Evolutionary conservation across 2,797 vertebrate species (phyloP).

Genomic region (Alosa sapidissima): DNA sequence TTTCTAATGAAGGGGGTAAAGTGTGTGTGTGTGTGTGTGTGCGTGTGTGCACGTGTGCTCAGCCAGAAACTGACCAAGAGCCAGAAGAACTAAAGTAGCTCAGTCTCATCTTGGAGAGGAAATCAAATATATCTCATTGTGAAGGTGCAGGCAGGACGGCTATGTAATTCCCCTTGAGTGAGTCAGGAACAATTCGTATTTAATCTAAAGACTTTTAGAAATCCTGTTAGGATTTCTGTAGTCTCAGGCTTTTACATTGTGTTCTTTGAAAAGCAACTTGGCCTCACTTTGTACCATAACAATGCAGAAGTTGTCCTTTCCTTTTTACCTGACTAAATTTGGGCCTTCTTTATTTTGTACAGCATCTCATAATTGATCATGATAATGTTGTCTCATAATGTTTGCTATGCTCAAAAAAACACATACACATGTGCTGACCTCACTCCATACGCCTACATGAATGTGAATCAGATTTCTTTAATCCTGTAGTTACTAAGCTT

Average conservation of each 20-base stretch:
- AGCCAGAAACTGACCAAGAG: not conserved
- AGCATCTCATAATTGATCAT: constrained; percentile 30
- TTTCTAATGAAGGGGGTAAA: constrained; percentile 6
- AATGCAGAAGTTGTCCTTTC: not conserved
- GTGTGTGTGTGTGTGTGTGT: constrained; percentile 3
- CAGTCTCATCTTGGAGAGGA: constrained; percentile 8
- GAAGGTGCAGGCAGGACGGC: not conserved
- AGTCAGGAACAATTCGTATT: constrained; percentile 13
- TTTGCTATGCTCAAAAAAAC: constrained; percentile 35
- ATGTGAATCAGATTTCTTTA: constrained; percentile 47
- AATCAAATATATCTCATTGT: not conserved
- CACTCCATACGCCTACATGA: constrained; percentile 43
- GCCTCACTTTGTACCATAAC: not conserved
- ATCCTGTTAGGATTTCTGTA: constrained; percentile 18
- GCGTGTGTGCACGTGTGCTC: not conserved
- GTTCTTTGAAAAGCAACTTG: not conserved
- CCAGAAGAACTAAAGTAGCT: not conserved
- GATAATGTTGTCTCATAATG: constrained; percentile 34
- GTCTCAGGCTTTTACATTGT: constrained; percentile 12
- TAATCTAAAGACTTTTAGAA: constrained; percentile 23
- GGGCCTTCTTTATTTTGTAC: constrained; percentile 14
- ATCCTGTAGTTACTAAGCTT: constrained; percentile 36
- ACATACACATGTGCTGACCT: constrained; percentile 35
- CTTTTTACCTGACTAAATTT: constrained; percentile 13
- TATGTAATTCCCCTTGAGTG: not conserved